Base-by-base conservation (phyloP, 2,888 invertebrate genomes). In the Chloromyia formosa region DNA sequence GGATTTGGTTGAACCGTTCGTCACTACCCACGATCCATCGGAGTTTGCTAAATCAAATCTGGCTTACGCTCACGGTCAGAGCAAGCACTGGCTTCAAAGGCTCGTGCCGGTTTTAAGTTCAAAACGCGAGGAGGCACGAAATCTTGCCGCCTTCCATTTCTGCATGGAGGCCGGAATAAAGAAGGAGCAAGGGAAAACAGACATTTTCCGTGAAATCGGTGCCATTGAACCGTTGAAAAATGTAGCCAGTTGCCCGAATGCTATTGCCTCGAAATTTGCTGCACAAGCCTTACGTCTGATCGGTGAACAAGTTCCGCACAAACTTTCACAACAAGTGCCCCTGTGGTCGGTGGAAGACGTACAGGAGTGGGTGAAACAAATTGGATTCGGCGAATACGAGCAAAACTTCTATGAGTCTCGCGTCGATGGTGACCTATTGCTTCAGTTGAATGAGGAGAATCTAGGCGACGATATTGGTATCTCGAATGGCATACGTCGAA, bases 151-250 rank as follows among this genome's bases (percentile, higher is more conserved):
- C 45, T 99, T 98, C 84, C 99, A 99, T 83, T 94, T 98, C 84
- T 97, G 97, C 82, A 97, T 99, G 97, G 99, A 99, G 86, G 98
- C 98, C 12, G 96, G 96, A 49, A 98, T 99, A 74, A 98, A 98
- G 84, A 94, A 96, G 81, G 93, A 93, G 80, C 96, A 96, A 84
- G 94, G 94, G 3, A 94, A 95, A 78, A 94, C 95, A 0, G 92
- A 93, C 84, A 93, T 97, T 81, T 97, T 98, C 84, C 89, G 92
- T 77, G 95, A 96, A 85, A 98, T 99, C 79, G 96, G 95, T 73
- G 98, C 97, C 0, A 93, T 98, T 77, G 96, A 96, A 81, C 94
- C 97, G 0, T 87, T 99, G 80, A 98, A 98, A 84, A 94, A 93
- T 82, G 96, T 98, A 0, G 98, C 98, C 9, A 96, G 97, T 82